Percentiles rank a stretch among this genome's conserved stretches.
Conservation (phyloP, 2,888 invertebrate species). For the Cantharis rufa region DNA sequence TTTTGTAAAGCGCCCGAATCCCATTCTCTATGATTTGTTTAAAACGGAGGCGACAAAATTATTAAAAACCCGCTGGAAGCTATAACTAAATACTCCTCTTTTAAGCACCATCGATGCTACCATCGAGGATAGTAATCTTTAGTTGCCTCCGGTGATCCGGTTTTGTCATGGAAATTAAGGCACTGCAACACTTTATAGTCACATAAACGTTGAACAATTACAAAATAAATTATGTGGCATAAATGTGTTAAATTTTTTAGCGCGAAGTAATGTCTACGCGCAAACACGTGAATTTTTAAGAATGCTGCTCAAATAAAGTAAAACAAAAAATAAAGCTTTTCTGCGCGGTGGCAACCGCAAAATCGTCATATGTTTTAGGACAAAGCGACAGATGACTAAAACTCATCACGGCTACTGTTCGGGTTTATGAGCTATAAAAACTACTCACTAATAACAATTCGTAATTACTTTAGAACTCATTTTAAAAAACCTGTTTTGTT, state of each 20-base stretch:
- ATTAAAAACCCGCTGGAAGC: constrained; percentile 20
- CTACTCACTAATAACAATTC: constrained; percentile 25
- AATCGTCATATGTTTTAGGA: constrained; percentile 17
- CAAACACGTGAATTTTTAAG: not conserved
- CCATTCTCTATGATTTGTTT: constrained; percentile 41
- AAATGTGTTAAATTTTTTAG: not conserved
- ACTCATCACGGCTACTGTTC: constrained; percentile 36
- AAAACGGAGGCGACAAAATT: constrained; percentile 44
- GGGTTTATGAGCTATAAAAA: constrained; percentile 36
- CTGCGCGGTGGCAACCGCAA: constrained; percentile 21
- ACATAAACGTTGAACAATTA: constrained; percentile 22
- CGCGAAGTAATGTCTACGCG: not conserved
- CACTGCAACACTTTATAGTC: constrained; percentile 23
- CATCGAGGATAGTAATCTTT: constrained; percentile 35
- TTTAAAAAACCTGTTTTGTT: constrained; percentile 22
- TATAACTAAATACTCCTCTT: constrained; percentile 35
- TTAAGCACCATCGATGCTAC: constrained; percentile 36
- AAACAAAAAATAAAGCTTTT: not conserved
- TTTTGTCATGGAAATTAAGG: constrained; percentile 40
- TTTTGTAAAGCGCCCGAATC: constrained; percentile 46
- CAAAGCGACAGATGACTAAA: constrained; percentile 32
- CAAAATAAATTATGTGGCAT: constrained; percentile 7
- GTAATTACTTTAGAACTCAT: constrained; percentile 27
- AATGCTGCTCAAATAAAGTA: not conserved
- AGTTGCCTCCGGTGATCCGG: constrained; percentile 35